phyloP scores from a whole-genome alignment of 2,888 invertebrate species.

The Coronaproctus castanopsis region DNA sequence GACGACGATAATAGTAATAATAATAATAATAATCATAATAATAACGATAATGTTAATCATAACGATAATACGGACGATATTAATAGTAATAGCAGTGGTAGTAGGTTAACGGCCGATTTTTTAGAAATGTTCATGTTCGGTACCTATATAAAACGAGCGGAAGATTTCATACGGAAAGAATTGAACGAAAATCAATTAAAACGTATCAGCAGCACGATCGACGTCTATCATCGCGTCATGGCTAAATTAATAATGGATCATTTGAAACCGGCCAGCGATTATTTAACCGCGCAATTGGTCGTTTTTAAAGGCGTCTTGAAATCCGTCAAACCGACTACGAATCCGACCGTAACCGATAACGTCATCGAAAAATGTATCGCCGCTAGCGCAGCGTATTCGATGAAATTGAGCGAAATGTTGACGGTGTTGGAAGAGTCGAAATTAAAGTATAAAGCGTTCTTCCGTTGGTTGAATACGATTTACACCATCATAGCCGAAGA shows the following conservation, averaged over 20 bases:
- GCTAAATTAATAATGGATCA: conserved; percentile 68
- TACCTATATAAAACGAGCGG: conserved; percentile 50
- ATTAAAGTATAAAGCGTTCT: conserved; percentile 77
- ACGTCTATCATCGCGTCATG: conserved; percentile 82
- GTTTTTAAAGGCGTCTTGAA: conserved; percentile 3
- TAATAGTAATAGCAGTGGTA: conserved; percentile 40
- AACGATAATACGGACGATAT: no score
- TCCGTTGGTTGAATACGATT: conserved; percentile 45
- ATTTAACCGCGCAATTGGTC: conserved; percentile 4
- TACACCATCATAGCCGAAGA: conserved; percentile 67
- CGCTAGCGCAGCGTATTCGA: conserved; percentile 61
- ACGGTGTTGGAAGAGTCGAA: conserved; percentile 84
- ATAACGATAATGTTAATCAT: no score
- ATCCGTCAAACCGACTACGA: conserved; percentile 2
- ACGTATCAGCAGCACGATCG: conserved; percentile 81
- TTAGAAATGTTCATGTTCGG: conserved; percentile 75
- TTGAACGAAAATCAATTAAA: conserved; percentile 82
- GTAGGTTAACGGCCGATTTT: conserved; percentile 74
- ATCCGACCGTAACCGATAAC: conserved; percentile 4
- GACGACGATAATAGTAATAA: no score
- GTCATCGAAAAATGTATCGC: conserved; percentile 46
- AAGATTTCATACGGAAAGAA: conserved; percentile 51
- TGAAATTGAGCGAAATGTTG: conserved; percentile 76
- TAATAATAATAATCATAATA: no score
- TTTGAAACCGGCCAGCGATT: conserved; percentile 25